Evolutionary conservation across 2,113 vertebrate genomes (phyloP).

Genomic region (Muntiacus muntjak): DNA sequence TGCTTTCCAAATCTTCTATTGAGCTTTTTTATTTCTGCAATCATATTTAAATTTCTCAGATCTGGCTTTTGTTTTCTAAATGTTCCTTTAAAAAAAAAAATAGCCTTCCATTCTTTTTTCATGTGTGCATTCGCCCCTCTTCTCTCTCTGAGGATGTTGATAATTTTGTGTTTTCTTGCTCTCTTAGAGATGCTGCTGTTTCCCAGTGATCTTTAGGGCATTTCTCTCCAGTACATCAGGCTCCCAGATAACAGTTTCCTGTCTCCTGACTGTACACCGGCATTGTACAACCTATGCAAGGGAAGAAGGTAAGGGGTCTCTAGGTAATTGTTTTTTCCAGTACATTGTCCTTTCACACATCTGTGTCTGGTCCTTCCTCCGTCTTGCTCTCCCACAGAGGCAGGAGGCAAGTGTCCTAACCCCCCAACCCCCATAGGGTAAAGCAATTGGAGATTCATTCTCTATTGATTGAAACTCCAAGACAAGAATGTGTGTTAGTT

Average conservation of each 20-base stretch:
- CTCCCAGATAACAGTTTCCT: background rate
- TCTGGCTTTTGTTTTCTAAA: background rate
- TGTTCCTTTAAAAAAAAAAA: background rate
- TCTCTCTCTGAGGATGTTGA: background rate
- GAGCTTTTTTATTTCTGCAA: background rate
- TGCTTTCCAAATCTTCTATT: background rate
- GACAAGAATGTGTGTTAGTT: background rate
- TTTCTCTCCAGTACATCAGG: background rate
- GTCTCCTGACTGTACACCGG: background rate
- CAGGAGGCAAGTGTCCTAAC: background rate
- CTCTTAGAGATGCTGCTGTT: background rate
- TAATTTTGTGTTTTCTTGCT: background rate
- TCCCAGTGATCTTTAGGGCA: background rate
- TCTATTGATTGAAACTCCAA: background rate
- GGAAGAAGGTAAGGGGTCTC: background rate
- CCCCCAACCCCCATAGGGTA: background rate
- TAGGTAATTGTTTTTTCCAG: background rate
- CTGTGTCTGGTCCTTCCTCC: background rate
- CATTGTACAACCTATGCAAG: background rate
- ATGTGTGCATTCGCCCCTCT: background rate
- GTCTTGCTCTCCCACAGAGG: background rate
- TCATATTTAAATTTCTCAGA: slow-evolving; percentile 18
- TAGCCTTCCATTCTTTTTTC: background rate
- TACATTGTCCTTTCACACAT: background rate
- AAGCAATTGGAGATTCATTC: background rate